phyloP scores from a whole-genome alignment of 2,113 vertebrate species.

The Mola mola region DNA sequence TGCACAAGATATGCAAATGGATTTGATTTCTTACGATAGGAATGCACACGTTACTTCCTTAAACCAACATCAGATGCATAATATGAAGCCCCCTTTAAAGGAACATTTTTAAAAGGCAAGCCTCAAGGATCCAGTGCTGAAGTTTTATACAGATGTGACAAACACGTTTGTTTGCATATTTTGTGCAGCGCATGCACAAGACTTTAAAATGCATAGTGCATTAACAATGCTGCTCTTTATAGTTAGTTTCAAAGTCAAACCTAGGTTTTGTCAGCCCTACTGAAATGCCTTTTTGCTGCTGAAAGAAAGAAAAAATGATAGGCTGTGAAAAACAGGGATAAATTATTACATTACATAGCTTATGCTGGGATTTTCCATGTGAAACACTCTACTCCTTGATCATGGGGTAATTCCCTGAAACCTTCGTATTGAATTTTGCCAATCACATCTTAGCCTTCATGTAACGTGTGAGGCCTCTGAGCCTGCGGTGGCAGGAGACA shows the following conservation, averaged over 20 bases:
- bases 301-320: slow-evolving; percentile 49
- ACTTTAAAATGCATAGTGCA: slow-evolving; percentile 71
- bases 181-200: slow-evolving; percentile 70
- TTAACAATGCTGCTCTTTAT: slow-evolving; percentile 78
- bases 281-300: slow-evolving; percentile 79
- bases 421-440: slow-evolving; percentile 53
- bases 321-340: slow-evolving; percentile 62
- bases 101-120: slow-evolving; percentile 44
- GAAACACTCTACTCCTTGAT: slow-evolving; percentile 32
- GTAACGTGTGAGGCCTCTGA: slow-evolving; percentile 35
- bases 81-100: slow-evolving; percentile 51
- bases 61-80: slow-evolving; percentile 56
- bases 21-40: slow-evolving; percentile 52
- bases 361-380: slow-evolving; percentile 56
- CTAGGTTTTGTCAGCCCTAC: slow-evolving; percentile 64
- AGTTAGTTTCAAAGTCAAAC: slow-evolving; percentile 58
- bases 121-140: slow-evolving; percentile 45
- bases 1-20: slow-evolving; percentile 82
- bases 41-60: slow-evolving; percentile 42
- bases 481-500: slow-evolving; percentile 37
- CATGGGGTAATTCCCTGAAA: slow-evolving; percentile 48
- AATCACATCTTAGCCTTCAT: slow-evolving; percentile 60
- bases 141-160: slow-evolving; percentile 46
- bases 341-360: slow-evolving; percentile 44
- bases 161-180: slow-evolving; percentile 71